Conservation (phyloP, 2,113 vertebrate genomes). For the Colaptes auratus region DNA sequence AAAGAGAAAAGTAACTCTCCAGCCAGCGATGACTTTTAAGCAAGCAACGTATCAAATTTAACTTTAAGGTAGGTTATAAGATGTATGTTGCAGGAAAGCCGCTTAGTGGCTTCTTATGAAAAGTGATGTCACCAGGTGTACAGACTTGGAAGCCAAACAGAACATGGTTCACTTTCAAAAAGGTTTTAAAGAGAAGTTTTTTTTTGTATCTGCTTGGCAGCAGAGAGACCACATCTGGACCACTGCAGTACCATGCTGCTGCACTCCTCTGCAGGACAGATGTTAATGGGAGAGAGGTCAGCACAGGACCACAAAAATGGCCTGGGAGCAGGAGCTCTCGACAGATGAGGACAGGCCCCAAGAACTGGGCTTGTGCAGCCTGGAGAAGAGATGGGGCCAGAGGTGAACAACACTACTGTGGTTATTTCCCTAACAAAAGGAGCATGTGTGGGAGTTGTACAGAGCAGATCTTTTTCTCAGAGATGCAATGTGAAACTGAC, state of each 20-base stretch:
- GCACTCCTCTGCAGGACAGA: neutral
- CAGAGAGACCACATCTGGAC: neutral
- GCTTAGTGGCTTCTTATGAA: neutral
- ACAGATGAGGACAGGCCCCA: neutral
- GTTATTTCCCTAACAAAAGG: neutral
- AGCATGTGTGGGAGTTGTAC: neutral
- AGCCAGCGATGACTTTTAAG: neutral
- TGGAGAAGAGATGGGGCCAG: neutral
- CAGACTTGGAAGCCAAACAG: neutral
- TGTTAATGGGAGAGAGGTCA: neutral
- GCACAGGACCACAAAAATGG: no score
- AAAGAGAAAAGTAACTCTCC: neutral
- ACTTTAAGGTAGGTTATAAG: neutral
- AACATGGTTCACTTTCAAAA: neutral
- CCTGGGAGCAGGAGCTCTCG: neutral
- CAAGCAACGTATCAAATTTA: neutral
- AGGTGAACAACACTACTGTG: fast-evolving
- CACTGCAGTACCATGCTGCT: neutral
- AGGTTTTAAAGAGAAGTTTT: neutral
- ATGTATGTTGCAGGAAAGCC: neutral
- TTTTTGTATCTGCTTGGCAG: neutral
- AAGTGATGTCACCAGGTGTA: neutral
- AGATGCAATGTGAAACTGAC: neutral
- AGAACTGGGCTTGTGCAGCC: neutral
- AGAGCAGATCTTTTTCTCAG: neutral